phyloP scores from a whole-genome alignment of 2,797 vertebrate genomes.

The Ctenopoma multispine region DNA sequence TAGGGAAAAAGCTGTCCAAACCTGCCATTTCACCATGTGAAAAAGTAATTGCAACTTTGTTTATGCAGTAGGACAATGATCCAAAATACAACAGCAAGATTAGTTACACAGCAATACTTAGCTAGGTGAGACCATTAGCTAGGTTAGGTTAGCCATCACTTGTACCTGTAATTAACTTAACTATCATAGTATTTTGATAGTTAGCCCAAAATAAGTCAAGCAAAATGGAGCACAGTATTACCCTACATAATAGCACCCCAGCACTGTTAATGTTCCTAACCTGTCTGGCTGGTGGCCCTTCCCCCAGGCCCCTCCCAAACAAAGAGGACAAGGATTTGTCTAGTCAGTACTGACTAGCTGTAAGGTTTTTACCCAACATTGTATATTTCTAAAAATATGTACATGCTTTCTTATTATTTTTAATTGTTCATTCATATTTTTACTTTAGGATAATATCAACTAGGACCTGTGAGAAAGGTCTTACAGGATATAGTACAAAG shows the following conservation, averaged over 20 bases:
- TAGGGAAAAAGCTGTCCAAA: too few species aligned
- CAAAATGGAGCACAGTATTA: conserved; percentile 4
- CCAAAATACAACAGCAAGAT: too few species aligned
- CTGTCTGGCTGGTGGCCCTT: conserved; percentile 27
- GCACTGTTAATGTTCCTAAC: conserved; percentile 37
- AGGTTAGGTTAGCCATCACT: too few species aligned
- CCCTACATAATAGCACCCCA: conserved; percentile 1
- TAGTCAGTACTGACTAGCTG: conserved; percentile 37
- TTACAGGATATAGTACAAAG: conserved; percentile 31
- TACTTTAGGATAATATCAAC: conserved; percentile 2
- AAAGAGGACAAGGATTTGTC: conserved; percentile 71
- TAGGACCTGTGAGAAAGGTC: not conserved
- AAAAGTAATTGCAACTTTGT: too few species aligned
- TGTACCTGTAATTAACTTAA: not conserved
- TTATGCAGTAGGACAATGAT: too few species aligned
- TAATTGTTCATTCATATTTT: not conserved
- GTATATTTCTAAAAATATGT: conserved; percentile 7
- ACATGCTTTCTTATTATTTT: conserved; percentile 7
- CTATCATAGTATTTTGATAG: conserved; percentile 8
- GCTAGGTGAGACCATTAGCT: not conserved
- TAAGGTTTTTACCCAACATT: conserved; percentile 10
- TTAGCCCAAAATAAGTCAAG: not conserved
- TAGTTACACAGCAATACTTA: not conserved
- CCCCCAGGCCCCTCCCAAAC: conserved; percentile 44
- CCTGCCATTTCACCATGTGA: too few species aligned